Base-by-base conservation (phyloP, 2,113 vertebrate species). In the Morone saxatilis region DNA sequence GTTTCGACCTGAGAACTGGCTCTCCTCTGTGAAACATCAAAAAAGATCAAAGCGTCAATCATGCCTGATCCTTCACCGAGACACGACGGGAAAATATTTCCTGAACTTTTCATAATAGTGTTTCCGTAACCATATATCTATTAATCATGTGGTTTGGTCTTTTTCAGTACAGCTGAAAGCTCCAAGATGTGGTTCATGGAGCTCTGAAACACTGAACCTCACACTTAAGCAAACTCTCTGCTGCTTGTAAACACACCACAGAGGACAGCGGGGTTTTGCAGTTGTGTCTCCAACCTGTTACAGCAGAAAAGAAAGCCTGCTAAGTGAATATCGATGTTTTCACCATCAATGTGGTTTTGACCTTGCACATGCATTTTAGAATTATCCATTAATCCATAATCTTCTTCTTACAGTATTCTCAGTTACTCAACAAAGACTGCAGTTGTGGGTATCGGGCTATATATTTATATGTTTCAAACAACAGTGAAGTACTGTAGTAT, bases 11-110 rank as follows among this genome's bases (percentile, higher is more conserved):
- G 73, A 92, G 81, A 85, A 78, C 90, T 67, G 68, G 51, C 80
- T 86, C 76, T 90, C 43, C 74, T 86, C 88, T 86, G 87, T 76
- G 75, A 88, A 88, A 91, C 83, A 86, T 82, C 62, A 88, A 41
- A 63, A 66, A 86, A 88, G 85, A 91, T 92, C 89, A 93, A 93
- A 93, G 91, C 82, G 68, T 85, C 68, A 90, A 84, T 91, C 75
- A 53, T 0, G 68, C 51, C 71, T 74, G 67, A 93, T 91, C 85
- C 82, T 48, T 81, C 86, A 80, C 79, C 48, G 74, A 84, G 90
- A 90, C 84, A 66, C 36, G 83, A 88, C 88, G 77, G 53, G 78
- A 62, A 89, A 88, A 90, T 93, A 91, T 91, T 91, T 91, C 91
- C 87, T 83, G 57, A 78, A 77, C 77, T 61, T 86, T 83, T 83